Percentiles rank a stretch among this genome's conserved stretches.
Evolutionary conservation across 2,113 vertebrate species (phyloP).

Genomic region (Stigmatopora nigra): DNA sequence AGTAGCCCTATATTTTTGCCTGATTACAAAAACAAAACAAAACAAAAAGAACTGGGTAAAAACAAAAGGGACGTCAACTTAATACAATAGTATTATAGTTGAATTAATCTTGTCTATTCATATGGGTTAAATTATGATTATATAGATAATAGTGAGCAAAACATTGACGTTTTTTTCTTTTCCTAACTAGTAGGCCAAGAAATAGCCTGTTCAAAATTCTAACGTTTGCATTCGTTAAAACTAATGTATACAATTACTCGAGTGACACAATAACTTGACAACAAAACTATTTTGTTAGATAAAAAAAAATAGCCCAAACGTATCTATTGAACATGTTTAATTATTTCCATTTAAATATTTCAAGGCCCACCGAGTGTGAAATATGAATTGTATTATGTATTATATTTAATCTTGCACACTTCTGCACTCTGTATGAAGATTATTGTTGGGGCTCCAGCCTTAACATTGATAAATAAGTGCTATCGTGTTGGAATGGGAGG

Average conservation of each 20-base stretch:
- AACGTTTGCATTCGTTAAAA: background rate
- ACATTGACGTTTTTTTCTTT: constrained; percentile 5
- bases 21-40: background rate
- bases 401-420: no score
- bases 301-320: no score
- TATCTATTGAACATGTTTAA: no score
- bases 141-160: background rate
- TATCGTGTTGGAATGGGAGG: constrained; percentile 24
- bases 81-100: background rate
- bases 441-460: no score
- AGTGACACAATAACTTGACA: background rate
- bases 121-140: background rate
- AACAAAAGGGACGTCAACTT: background rate
- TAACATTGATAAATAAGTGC: background rate
- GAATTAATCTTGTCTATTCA: background rate
- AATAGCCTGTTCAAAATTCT: constrained; percentile 26
- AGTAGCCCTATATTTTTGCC: background rate
- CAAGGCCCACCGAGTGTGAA: no score
- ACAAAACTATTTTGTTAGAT: no score
- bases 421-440: no score
- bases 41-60: background rate
- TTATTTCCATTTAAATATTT: no score
- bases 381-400: no score
- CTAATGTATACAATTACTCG: background rate
- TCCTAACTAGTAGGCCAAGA: background rate